phyloP scores from a whole-genome alignment of 2,113 vertebrate genomes.

The Aviceda subcristata region DNA sequence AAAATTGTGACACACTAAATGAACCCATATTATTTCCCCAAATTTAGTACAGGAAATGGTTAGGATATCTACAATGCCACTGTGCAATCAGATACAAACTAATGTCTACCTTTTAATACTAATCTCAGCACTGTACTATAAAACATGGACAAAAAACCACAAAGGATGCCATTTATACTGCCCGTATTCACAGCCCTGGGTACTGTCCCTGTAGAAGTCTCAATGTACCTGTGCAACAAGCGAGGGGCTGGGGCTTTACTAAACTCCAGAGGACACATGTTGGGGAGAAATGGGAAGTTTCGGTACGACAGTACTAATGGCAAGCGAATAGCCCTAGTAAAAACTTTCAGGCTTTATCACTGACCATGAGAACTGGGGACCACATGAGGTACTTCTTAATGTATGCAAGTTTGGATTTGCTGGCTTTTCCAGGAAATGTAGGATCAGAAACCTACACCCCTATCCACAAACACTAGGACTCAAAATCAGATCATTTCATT shows the following conservation, averaged over 20 bases:
- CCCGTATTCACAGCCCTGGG: not conserved
- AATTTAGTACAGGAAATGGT: not conserved
- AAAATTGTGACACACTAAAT: not conserved
- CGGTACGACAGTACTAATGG: not conserved
- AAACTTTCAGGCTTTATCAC: not conserved
- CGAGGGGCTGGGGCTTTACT: not conserved
- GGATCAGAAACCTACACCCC: not conserved
- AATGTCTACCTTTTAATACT: not conserved
- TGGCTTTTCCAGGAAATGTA: not conserved
- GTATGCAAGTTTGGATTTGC: not conserved
- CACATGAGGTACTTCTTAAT: not conserved
- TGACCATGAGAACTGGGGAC: not conserved
- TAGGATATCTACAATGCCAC: not conserved
- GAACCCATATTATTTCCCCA: not conserved
- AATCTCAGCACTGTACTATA: not conserved
- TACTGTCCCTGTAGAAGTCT: not conserved
- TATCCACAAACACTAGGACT: not conserved
- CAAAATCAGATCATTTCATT: not conserved
- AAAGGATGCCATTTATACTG: not conserved
- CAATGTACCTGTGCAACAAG: not conserved
- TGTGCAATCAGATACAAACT: not conserved
- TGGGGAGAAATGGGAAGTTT: not conserved
- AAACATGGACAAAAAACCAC: rapidly evolving
- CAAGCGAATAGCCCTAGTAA: not conserved
- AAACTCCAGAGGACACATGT: not conserved